Evolutionary conservation across 2,113 vertebrate genomes (phyloP).

Genomic region (Stegastes partitus): DNA sequence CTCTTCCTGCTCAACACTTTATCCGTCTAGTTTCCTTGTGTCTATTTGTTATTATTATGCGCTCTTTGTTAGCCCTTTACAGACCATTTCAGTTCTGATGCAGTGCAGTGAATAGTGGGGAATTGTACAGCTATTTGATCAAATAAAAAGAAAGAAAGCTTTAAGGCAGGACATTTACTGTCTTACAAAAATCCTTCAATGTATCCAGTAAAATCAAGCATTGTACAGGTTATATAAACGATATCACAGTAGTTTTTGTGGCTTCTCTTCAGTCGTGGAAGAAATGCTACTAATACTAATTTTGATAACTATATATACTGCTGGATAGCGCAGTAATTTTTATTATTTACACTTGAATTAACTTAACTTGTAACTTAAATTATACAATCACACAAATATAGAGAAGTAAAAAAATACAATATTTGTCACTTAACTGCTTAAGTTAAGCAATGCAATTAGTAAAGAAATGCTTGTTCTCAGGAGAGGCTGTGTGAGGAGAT

Average conservation of each 20-base stretch:
- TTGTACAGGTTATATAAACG: slow-evolving; percentile 7
- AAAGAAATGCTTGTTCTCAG: too few relatives aligned
- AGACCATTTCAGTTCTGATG: slow-evolving; percentile 45
- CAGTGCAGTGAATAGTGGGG: slow-evolving; percentile 16
- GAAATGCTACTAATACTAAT: not conserved
- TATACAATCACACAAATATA: too few relatives aligned
- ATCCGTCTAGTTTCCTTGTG: not conserved
- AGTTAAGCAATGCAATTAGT: too few relatives aligned
- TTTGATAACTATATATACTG: too few relatives aligned
- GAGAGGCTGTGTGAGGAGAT: too few relatives aligned
- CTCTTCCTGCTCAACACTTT: slow-evolving; percentile 48
- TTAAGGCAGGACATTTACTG: slow-evolving; percentile 24
- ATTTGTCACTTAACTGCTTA: too few relatives aligned
- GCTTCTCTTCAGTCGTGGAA: not conserved
- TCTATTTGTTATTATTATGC: slow-evolving; percentile 29
- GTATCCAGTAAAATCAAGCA: slow-evolving; percentile 22
- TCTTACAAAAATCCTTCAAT: slow-evolving; percentile 33
- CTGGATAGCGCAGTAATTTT: too few relatives aligned
- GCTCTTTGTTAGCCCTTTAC: slow-evolving; percentile 39
- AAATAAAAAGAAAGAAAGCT: slow-evolving; percentile 36
- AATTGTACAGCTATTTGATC: slow-evolving; percentile 35
- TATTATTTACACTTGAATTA: too few relatives aligned
- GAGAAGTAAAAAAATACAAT: too few relatives aligned
- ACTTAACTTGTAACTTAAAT: too few relatives aligned
- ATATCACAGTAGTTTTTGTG: not conserved